Percentiles rank a stretch among this genome's conserved stretches.
These are phyloP conservation scores for Oligia latruncula DNA, from an alignment of 2,888 invertebrate genomes.

Conservation along the genomic window DNA sequence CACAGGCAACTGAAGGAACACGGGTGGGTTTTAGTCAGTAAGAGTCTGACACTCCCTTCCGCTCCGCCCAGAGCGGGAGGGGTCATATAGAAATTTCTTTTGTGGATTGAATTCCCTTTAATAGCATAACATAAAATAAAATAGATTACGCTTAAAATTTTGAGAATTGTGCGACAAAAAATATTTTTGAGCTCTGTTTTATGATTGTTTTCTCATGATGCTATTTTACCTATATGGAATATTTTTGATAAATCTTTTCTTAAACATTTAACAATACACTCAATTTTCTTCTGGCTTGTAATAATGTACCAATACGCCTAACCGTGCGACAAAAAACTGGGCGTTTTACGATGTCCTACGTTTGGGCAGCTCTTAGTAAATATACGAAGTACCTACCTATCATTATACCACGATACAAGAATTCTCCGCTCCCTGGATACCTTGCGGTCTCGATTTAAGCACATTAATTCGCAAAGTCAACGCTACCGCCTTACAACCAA, in stretches of 20 bases:
- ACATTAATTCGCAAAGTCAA: slow-evolving; percentile 38
- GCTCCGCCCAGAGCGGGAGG: too few species aligned
- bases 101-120: not conserved
- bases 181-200: not conserved
- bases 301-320: not conserved
- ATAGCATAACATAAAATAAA: not conserved
- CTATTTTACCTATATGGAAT: not conserved
- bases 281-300: not conserved
- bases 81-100: not conserved
- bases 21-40: too few species aligned
- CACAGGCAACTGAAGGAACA: too few species aligned
- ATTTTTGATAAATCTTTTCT: not conserved
- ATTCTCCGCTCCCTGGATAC: too few species aligned
- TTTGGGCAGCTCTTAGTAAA: not conserved
- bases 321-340: not conserved
- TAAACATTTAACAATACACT: not conserved
- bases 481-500: slow-evolving; percentile 36
- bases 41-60: too few species aligned
- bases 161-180: not conserved
- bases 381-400: not conserved
- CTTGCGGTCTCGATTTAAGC: not conserved
- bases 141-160: not conserved
- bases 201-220: not conserved
- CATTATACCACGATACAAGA: not conserved
- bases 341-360: not conserved